Evolutionary conservation across 2,888 invertebrate genomes (phyloP), one percentile per base, ranked within the genome.

Genomic region (Epinotia ramella): DNA sequence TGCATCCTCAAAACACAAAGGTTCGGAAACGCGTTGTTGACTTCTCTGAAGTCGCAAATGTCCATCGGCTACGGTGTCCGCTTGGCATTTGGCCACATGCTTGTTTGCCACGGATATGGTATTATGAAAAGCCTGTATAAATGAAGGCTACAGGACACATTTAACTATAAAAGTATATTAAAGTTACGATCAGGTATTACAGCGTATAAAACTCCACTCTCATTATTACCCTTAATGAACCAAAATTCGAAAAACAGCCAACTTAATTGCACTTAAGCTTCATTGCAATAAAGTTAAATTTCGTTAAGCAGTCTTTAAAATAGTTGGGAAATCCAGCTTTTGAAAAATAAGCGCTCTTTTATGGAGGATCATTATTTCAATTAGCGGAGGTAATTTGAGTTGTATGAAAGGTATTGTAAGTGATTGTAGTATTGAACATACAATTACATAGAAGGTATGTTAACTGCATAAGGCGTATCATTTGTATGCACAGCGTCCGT

Each of bases 361-460:
- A 60, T 65, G 56, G 70, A 40, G 57, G 33, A 65, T 65, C 70
- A 65, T 75, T 75, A 70, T 65, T 70, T 75, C 24, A 70, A 75
- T 75, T 75, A 75, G 46, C 49, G 28, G 53, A 53, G 63, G 46
- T 59, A 70, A 65, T 59, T 74, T 70, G 12, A 44, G 40, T 63
- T 49, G 73, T 65, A 59, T 62, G 69, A 60, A 69, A 69, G 59
- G 69, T 68, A 62, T 68, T 74, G 68, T 64, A 64, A 44, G 18
- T 49, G 16, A 53, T 57, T 57, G 62, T 57, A 33, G 57, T 60
- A 53, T 66, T 53, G n/a, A 1, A 53, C 16, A 53, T 53, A 53
- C 5, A 13, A 49, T 16, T 12, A 46, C 3, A 2, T n/a, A n/a
- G n/a, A n/a, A 46, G 13, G 46, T 46, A 13, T 12, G 46, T 46